Conservation (phyloP, 2,888 invertebrate genomes). For the Mactromeris polynyma region DNA sequence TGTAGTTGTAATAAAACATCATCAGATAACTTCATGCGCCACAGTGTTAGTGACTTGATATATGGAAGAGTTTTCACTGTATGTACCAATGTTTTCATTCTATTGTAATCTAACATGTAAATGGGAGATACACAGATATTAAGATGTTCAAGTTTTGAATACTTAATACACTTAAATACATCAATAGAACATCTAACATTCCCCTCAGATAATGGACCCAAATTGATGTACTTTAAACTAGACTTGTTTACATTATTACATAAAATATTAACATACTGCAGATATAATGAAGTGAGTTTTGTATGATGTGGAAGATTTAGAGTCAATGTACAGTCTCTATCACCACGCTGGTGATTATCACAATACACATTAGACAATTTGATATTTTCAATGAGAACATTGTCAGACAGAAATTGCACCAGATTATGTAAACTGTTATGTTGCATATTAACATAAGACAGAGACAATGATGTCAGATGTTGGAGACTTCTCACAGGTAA, state of each 20-base stretch:
- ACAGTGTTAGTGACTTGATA: neutral
- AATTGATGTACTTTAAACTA: neutral
- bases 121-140: neutral
- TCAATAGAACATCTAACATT: neutral
- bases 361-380: neutral
- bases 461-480: neutral
- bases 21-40: neutral
- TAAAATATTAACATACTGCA: neutral
- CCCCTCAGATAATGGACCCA: slow-evolving; percentile 7
- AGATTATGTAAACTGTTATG: neutral
- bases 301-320: neutral
- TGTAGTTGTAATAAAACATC: neutral
- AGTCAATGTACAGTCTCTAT: neutral
- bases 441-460: neutral
- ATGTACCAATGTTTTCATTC: neutral
- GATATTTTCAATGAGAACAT: neutral
- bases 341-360: neutral
- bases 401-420: neutral
- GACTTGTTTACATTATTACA: neutral
- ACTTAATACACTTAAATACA: neutral
- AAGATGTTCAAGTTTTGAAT: neutral
- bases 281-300: neutral
- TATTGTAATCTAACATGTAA: neutral
- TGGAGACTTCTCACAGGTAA: neutral
- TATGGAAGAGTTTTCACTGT: neutral